Conservation (phyloP, 2,888 invertebrate species). For the Atherix ibis region DNA sequence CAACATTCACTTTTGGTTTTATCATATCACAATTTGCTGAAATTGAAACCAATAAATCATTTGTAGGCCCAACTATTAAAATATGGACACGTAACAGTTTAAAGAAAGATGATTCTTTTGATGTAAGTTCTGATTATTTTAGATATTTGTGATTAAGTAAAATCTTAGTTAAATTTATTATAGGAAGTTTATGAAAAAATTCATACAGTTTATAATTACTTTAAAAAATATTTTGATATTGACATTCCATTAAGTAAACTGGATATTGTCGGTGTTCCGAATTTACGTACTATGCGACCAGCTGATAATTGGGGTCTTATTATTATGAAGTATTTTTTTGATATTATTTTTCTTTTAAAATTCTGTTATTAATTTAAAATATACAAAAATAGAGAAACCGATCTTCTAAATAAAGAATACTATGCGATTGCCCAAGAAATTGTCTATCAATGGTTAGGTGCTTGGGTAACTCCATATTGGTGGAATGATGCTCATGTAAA, state of each 20-base stretch:
- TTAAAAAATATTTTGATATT: slow-evolving; percentile 47
- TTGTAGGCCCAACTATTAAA: slow-evolving; percentile 27
- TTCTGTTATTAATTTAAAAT: neutral
- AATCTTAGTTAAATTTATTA: slow-evolving; percentile 17
- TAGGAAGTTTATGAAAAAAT: slow-evolving; percentile 43
- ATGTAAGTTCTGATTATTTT: neutral
- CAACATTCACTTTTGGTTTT: slow-evolving; percentile 58
- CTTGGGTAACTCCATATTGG: slow-evolving; percentile 57
- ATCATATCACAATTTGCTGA: slow-evolving; percentile 48
- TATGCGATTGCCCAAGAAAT: slow-evolving; percentile 56
- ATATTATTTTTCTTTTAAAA: neutral
- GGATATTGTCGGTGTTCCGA: slow-evolving; percentile 58
- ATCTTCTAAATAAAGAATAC: slow-evolving; percentile 46
- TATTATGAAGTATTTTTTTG: slow-evolving; percentile 46
- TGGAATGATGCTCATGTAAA: slow-evolving; percentile 64
- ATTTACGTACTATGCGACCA: slow-evolving; percentile 51
- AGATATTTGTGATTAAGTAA: slow-evolving; percentile 1
- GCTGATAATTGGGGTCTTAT: slow-evolving; percentile 68
- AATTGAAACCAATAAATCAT: slow-evolving; percentile 13
- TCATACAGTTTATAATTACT: slow-evolving; percentile 38
- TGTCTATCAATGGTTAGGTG: slow-evolving; percentile 67
- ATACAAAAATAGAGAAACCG: slow-evolving; percentile 45
- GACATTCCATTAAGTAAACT: slow-evolving; percentile 49
- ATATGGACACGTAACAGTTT: slow-evolving; percentile 30
- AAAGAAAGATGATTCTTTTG: slow-evolving; percentile 1